A percentile compares a stretch with the other conserved stretches of the same genome.
These are phyloP conservation scores for Drosophila navojoa DNA, from an alignment of 1,140 invertebrate genomes.

Conservation along the genomic window DNA sequence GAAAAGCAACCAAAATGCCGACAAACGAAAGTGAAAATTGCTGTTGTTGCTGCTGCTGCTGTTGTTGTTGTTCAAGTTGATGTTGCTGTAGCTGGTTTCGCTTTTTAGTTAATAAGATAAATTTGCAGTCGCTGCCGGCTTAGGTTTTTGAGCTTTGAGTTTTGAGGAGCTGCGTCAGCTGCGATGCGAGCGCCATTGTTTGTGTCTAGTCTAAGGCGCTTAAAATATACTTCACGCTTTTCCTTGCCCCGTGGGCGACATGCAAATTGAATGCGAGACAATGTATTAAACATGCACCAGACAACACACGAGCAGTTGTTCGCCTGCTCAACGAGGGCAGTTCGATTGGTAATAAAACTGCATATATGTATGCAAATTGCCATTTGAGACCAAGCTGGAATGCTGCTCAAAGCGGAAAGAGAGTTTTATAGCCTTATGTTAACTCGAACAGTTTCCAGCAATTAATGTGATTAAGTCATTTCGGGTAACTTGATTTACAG, in stretches of 20 bases:
- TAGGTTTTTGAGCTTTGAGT: not conserved
- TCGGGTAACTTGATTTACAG: not conserved
- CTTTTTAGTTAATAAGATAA: constrained; percentile 62
- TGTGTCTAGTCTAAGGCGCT: constrained; percentile 43
- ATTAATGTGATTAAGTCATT: not conserved
- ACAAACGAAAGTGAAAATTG: constrained; percentile 58
- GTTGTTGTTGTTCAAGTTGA: not conserved
- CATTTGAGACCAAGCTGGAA: not conserved
- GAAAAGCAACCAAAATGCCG: constrained; percentile 32
- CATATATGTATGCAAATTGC: not conserved
- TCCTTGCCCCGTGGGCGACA: constrained; percentile 55
- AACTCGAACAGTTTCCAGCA: no score
- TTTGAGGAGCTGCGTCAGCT: constrained; percentile 20
- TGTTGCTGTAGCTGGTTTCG: constrained; percentile 28
- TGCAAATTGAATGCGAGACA: constrained; percentile 62
- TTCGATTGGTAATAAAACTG: not conserved
- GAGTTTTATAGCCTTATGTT: no score
- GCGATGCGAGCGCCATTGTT: constrained; percentile 32
- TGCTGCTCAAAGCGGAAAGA: not conserved
- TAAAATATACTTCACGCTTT: constrained; percentile 61
- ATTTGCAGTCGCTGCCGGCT: constrained; percentile 52
- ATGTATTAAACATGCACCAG: constrained; percentile 48
- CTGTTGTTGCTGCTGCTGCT: constrained; percentile 2
- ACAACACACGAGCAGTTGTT: constrained; percentile 16
- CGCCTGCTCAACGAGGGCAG: constrained; percentile 1